A percentile compares a stretch with the other conserved stretches of the same genome.
Conservation (phyloP, 1,140 invertebrate species). For the Trigoniulus corallinus region DNA sequence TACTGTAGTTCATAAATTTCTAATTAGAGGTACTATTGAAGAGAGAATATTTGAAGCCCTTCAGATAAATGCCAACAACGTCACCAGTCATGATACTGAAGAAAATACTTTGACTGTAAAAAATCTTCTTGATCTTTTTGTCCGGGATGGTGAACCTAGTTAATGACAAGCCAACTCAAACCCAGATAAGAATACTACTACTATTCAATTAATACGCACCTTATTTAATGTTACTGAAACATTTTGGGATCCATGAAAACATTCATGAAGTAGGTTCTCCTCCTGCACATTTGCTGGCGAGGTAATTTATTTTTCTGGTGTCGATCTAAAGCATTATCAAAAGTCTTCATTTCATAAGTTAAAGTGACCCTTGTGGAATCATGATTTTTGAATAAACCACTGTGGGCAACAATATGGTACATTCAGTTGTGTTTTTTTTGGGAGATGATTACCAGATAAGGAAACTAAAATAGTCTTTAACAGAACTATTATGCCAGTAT, state of each 20-base stretch:
- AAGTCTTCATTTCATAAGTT: no score
- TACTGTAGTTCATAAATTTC: constrained; percentile 39
- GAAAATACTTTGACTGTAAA: constrained; percentile 18
- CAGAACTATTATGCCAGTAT: no score
- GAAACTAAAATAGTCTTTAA: no score
- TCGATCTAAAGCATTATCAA: no score
- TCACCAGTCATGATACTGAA: constrained; percentile 4
- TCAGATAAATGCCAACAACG: background rate
- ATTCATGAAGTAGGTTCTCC: background rate
- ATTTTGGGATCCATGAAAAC: background rate
- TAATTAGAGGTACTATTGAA: constrained; percentile 49
- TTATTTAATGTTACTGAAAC: background rate
- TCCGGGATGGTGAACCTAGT: background rate
- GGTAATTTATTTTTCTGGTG: background rate
- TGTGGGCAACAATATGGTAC: no score
- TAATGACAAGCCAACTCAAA: background rate
- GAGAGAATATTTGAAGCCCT: constrained; percentile 38
- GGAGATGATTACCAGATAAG: no score
- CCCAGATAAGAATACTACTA: background rate
- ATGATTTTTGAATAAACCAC: no score
- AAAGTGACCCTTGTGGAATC: no score
- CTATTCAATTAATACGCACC: background rate
- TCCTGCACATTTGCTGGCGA: background rate
- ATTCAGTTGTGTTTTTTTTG: no score
- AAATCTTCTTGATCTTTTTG: constrained; percentile 15